Evolutionary conservation across 2,797 vertebrate species (phyloP).

Genomic region (Carcharodon carcharias): DNA sequence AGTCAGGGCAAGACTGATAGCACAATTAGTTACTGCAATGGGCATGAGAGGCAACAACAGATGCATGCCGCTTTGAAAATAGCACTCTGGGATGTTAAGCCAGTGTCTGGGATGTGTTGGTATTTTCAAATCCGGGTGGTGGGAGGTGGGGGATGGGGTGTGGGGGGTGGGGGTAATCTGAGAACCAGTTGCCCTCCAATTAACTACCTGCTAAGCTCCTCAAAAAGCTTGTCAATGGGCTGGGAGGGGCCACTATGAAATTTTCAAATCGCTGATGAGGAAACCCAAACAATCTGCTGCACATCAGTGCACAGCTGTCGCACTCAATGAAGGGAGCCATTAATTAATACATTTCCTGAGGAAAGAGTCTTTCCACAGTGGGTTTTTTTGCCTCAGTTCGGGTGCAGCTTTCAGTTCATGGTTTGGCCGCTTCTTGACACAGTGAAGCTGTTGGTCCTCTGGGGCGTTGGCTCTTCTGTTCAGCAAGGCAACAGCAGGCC

Average conservation of each 20-base stretch:
- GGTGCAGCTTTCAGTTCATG: too few species aligned
- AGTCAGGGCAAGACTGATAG: neutral
- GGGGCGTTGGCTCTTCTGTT: neutral
- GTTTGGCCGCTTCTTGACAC: neutral
- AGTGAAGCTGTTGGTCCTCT: neutral
- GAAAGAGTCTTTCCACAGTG: neutral
- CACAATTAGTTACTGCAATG: neutral
- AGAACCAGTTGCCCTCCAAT: too few species aligned
- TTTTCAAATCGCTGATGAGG: too few species aligned
- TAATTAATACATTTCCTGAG: neutral
- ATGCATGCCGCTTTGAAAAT: neutral
- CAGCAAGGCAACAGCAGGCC: neutral
- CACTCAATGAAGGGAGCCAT: neutral
- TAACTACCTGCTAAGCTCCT: too few species aligned
- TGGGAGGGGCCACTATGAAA: too few species aligned
- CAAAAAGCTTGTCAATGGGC: too few species aligned
- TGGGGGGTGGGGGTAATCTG: too few species aligned
- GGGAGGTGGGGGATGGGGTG: too few species aligned
- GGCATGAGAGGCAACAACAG: neutral
- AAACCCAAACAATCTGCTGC: too few species aligned
- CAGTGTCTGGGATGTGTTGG: neutral
- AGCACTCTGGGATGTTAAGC: too few species aligned
- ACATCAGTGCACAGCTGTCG: too few species aligned
- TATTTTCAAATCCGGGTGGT: neutral
- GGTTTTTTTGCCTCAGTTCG: too few species aligned